These are phyloP conservation scores for Neuroterus valhalla DNA, from an alignment of 1,140 invertebrate genomes.

Conservation along the genomic window DNA sequence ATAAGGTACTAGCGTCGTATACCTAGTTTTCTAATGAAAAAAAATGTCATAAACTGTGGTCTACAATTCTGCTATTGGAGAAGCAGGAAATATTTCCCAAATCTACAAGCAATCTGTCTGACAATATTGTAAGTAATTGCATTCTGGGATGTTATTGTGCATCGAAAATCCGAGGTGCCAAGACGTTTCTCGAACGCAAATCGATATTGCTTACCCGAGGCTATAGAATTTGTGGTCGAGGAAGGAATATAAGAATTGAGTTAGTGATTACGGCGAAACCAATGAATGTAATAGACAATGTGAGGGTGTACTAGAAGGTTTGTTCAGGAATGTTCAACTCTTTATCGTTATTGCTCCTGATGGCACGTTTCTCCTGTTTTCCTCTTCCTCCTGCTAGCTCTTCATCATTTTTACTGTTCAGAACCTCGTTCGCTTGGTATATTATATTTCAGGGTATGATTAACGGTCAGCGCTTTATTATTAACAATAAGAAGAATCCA, in stretches of 20 bases:
- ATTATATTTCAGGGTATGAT: not conserved
- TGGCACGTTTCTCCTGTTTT: not conserved
- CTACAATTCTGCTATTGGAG: not conserved
- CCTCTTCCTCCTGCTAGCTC: not conserved
- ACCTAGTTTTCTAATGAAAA: no score
- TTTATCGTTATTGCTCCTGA: not conserved
- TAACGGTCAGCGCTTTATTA: not conserved
- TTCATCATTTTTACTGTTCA: slow-evolving; percentile 11
- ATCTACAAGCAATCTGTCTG: not conserved
- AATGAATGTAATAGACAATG: slow-evolving; percentile 9
- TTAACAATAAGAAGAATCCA: not conserved
- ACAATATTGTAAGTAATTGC: slow-evolving; percentile 8
- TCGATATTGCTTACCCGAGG: not conserved
- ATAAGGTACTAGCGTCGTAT: no score
- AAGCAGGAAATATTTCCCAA: slow-evolving; percentile 17
- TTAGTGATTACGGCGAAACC: slow-evolving; percentile 20
- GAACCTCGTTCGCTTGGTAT: not conserved
- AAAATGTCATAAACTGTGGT: no score
- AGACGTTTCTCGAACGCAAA: slow-evolving; percentile 18
- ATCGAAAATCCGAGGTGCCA: slow-evolving; percentile 1
- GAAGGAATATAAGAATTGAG: not conserved
- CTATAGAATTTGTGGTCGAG: no score
- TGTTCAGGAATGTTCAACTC: not conserved
- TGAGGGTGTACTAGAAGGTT: not conserved
- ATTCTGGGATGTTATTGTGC: slow-evolving; percentile 18